These are phyloP conservation scores for Babyrousa celebensis DNA, from an alignment of 2,797 vertebrate genomes.

Conservation along the genomic window DNA sequence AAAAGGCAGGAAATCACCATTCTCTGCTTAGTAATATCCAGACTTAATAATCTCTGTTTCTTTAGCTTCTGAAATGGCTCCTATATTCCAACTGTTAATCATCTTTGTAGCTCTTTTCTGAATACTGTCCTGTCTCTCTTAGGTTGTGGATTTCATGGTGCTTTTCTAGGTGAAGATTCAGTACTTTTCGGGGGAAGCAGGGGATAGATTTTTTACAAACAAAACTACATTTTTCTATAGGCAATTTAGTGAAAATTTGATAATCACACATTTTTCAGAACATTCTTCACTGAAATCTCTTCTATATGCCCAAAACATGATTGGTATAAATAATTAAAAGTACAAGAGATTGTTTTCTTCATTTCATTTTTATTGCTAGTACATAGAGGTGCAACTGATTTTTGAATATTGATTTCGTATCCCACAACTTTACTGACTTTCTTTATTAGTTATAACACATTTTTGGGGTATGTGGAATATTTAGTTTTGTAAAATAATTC, in stretches of 20 bases:
- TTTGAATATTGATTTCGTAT: neutral
- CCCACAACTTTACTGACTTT: neutral
- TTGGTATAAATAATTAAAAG: slow-evolving; percentile 41
- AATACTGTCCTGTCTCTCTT: neutral
- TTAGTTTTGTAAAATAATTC: neutral
- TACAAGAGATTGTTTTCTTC: neutral
- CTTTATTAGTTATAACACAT: neutral
- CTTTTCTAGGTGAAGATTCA: neutral
- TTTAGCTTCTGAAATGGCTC: neutral
- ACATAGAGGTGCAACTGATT: neutral
- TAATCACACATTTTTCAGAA: neutral
- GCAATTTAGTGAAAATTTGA: neutral
- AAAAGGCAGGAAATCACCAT: neutral
- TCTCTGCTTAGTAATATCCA: neutral
- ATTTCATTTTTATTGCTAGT: neutral
- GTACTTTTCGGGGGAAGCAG: neutral
- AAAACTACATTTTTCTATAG: neutral
- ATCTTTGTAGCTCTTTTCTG: neutral
- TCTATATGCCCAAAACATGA: neutral
- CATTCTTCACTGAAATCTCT: neutral
- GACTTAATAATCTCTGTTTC: neutral
- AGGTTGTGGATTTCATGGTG: neutral
- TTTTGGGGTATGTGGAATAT: neutral
- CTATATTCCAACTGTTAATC: neutral
- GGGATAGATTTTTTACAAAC: neutral